Evolutionary conservation across 2,797 vertebrate species (phyloP).

Genomic region (Lepus townsendii): DNA sequence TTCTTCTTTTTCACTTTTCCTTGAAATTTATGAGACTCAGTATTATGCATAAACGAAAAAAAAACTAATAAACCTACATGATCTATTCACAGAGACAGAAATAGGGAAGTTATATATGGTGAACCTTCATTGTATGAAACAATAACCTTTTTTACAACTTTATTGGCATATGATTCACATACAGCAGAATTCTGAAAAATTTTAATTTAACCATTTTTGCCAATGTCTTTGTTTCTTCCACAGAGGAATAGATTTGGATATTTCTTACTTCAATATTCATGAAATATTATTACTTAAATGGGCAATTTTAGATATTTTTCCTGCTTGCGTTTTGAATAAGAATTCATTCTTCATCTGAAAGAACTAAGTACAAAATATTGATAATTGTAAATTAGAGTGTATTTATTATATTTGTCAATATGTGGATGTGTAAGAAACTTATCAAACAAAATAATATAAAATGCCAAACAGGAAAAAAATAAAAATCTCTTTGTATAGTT

Average conservation of each 20-base stretch:
- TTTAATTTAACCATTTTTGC: not conserved
- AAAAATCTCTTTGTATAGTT: not conserved
- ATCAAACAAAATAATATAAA: constrained; percentile 10
- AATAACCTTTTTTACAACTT: not conserved
- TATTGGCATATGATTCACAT: not conserved
- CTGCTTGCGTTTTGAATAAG: not conserved
- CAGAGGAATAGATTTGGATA: not conserved
- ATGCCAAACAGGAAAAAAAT: not conserved
- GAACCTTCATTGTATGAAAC: not conserved
- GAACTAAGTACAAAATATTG: not conserved
- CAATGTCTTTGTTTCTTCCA: not conserved
- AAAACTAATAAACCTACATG: not conserved
- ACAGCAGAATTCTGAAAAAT: not conserved
- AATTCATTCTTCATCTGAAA: not conserved
- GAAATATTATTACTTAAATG: constrained; percentile 5
- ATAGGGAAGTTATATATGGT: not conserved
- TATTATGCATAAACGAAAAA: not conserved
- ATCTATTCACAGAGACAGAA: not conserved
- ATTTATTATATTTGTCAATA: not conserved
- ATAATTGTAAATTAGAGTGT: not conserved
- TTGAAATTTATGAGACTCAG: not conserved
- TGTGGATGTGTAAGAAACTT: not conserved
- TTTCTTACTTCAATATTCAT: not conserved
- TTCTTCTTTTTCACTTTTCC: constrained; percentile 25
- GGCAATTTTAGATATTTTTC: not conserved